phyloP scores from a whole-genome alignment of 2,797 vertebrate genomes.

The Falco novaeseelandiae region DNA sequence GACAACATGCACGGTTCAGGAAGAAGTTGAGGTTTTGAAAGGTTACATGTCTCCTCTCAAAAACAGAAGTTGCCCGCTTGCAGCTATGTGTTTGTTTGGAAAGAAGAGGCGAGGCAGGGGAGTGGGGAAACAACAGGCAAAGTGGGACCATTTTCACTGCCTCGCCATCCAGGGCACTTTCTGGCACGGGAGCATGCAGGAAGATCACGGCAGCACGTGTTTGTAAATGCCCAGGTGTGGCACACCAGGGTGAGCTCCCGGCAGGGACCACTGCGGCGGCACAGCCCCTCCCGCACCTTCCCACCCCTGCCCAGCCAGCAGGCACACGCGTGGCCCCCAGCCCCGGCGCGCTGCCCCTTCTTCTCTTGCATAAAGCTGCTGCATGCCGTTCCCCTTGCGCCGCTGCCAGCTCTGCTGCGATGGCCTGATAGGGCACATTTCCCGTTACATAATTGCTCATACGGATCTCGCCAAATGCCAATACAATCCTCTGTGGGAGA shows the following conservation, averaged over 20 bases:
- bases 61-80: slow-evolving; percentile 29
- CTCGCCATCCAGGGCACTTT: not conserved
- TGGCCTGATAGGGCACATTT: not conserved
- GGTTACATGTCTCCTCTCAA: slow-evolving; percentile 3
- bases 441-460: slow-evolving; percentile 45
- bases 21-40: slow-evolving; percentile 37
- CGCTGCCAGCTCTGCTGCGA: not conserved
- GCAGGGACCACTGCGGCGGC: rapidly evolving
- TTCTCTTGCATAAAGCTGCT: not conserved
- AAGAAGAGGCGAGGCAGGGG: not conserved
- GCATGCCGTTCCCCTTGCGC: not conserved
- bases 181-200: rapidly evolving
- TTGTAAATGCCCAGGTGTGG: not conserved
- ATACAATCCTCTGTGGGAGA: not conserved
- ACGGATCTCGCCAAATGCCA: not conserved
- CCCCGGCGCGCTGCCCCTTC: rapidly evolving
- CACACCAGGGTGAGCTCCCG: not conserved
- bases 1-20: not conserved
- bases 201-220: rapidly evolving
- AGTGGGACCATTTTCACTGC: rapidly evolving
- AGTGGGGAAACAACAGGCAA: not conserved
- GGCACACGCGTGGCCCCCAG: rapidly evolving
- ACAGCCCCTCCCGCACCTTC: rapidly evolving
- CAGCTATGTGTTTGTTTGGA: slow-evolving; percentile 5
- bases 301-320: rapidly evolving